Percentiles rank a stretch among this genome's conserved stretches.
Evolutionary conservation across 1,140 invertebrate genomes (phyloP).

Genomic region (Caenorhabditis tropicalis): DNA sequence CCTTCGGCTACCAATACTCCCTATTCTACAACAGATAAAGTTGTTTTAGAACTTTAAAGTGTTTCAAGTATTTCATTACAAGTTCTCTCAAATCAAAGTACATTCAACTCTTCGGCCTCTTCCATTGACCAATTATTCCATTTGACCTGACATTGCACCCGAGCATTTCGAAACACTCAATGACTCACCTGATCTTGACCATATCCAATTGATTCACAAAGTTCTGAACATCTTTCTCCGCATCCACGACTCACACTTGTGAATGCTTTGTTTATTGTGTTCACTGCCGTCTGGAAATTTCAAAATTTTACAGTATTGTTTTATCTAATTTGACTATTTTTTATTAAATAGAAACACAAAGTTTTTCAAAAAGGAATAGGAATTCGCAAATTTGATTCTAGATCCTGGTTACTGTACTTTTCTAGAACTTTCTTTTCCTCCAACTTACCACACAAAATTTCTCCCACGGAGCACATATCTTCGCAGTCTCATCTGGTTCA

Average conservation of each 20-base stretch:
- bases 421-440: too few relatives aligned
- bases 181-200: conserved; percentile 54
- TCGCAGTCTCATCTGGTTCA: conserved; percentile 50
- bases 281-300: conserved; percentile 48
- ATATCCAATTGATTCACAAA: conserved; percentile 55
- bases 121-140: conserved; percentile 4
- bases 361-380: too few relatives aligned
- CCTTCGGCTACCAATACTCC: too few relatives aligned
- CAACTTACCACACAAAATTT: conserved; percentile 50
- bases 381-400: too few relatives aligned
- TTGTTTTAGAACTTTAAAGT: too few relatives aligned
- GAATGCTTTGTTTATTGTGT: conserved; percentile 54
- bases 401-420: too few relatives aligned
- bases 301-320: background rate
- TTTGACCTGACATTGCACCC: background rate
- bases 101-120: background rate
- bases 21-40: too few relatives aligned
- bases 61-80: too few relatives aligned
- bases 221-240: conserved; percentile 51
- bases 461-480: conserved; percentile 54
- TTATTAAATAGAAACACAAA: too few relatives aligned
- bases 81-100: background rate
- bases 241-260: conserved; percentile 52
- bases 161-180: background rate
- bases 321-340: background rate